Percentiles rank a stretch among this genome's conserved stretches.
phyloP scores from a whole-genome alignment of 2,888 invertebrate species.

The Celastrina argiolus region DNA sequence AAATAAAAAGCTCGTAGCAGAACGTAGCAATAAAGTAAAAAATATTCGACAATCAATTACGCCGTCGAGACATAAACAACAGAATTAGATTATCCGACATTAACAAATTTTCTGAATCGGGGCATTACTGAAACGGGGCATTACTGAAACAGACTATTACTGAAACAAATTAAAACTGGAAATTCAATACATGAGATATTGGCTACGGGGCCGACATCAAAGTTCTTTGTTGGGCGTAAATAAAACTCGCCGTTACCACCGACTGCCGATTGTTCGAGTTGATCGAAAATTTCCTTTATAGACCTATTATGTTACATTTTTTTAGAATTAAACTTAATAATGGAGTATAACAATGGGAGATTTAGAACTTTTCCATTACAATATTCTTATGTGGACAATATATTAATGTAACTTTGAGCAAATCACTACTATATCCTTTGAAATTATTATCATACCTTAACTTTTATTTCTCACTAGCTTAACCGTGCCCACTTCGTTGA shows the following conservation, averaged over 20 bases:
- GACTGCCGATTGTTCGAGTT: constrained; percentile 22
- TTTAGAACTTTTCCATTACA: neutral
- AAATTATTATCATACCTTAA: no score
- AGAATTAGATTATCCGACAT: neutral
- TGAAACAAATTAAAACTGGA: constrained; percentile 23
- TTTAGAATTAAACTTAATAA: constrained; percentile 14
- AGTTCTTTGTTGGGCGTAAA: constrained; percentile 24
- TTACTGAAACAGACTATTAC: constrained; percentile 10
- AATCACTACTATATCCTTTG: neutral
- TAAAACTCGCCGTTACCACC: constrained; percentile 23
- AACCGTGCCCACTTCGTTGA: no score
- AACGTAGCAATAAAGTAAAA: neutral
- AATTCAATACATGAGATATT: constrained; percentile 22
- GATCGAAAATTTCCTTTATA: constrained; percentile 22
- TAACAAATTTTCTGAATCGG: neutral
- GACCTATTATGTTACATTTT: constrained; percentile 10
- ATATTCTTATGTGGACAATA: neutral
- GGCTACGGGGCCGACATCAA: constrained; percentile 17
- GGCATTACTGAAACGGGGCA: neutral
- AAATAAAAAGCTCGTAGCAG: neutral
- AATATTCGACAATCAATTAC: neutral
- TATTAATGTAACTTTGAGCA: neutral
- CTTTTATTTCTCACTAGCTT: no score
- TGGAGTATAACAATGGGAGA: constrained; percentile 4
- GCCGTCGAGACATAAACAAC: neutral